These are phyloP conservation scores for Candoia aspera DNA, from an alignment of 2,113 vertebrate genomes.

Conservation along the genomic window DNA sequence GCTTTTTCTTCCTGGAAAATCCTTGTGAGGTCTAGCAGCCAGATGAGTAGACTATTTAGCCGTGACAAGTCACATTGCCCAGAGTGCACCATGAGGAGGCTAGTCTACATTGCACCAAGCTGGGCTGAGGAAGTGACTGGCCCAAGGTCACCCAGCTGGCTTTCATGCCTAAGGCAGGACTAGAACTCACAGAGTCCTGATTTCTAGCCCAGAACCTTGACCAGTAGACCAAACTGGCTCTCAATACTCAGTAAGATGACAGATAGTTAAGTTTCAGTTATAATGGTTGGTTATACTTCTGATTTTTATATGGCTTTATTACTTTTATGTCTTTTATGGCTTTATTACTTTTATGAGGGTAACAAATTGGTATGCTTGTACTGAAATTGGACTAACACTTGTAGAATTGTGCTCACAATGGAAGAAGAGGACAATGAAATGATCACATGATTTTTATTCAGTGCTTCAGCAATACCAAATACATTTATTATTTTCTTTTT, in stretches of 20 bases:
- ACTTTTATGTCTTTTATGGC: background rate
- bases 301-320: conserved; percentile 23
- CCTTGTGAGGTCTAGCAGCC: no score
- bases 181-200: no score
- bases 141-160: no score
- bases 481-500: background rate
- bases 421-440: background rate
- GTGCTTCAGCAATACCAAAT: background rate
- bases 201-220: no score
- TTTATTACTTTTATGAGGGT: conserved; percentile 19
- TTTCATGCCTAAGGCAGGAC: no score
- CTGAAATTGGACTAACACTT: background rate
- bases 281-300: conserved; percentile 10
- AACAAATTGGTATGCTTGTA: conserved; percentile 36
- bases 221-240: no score
- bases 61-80: no score
- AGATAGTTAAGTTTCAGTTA: background rate
- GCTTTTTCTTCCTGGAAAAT: no score
- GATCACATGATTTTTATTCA: background rate
- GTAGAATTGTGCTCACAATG: background rate
- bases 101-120: no score
- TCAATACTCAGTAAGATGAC: accelerated
- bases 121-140: no score
- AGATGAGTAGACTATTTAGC: no score
- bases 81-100: no score